Base-by-base conservation (phyloP, 1,140 invertebrate genomes). In the Reticulitermes speratus region DNA sequence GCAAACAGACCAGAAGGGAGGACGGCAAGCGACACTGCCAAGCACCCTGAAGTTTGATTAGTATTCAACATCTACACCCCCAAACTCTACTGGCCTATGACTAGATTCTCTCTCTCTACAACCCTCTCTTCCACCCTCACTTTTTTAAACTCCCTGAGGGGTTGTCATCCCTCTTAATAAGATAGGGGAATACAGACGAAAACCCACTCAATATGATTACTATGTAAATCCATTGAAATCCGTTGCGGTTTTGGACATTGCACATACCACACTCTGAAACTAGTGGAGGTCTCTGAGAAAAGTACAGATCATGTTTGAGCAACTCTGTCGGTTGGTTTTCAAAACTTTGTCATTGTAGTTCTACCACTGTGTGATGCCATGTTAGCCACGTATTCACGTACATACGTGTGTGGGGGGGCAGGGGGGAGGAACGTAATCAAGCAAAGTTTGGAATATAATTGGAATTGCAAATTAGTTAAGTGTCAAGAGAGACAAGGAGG, bases 191-290 rank as follows among this genome's bases (percentile, higher is more conserved):
- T 86, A 82, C 85, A 75, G 75, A 48, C 48, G 75, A 86, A 83
- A 52, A 83, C 55, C 85, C 85, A 52, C 85, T 75, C 85, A 48
- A 81, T 86, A 86, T 86, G 85, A 86, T 86, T 86, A 86, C 85
- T 86, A 86, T 86, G 85, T 86, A 86, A 86, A 86, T 86, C 85
- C 85, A 86, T 86, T 86, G 85, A 86, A 86, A 86, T 86, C 81
- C 85, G 52, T 75, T 48, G 65, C 85, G 85, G 82, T 83, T 83
- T 23, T 48, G 82, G 82, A 48, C 82, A 48, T 25, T 83, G 82
- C 38, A 21, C 38, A 83, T 48, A 48, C 44, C 23, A 83, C 44
- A 38, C 9, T 25, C 32, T 44, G 82, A 44, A 48, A 21, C 38
- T 44, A 48, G 25, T 75, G 65, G 65, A 75, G 32, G 82, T 1